phyloP scores from a whole-genome alignment of 2,888 invertebrate species.

The Rhynchonema sp. region DNA sequence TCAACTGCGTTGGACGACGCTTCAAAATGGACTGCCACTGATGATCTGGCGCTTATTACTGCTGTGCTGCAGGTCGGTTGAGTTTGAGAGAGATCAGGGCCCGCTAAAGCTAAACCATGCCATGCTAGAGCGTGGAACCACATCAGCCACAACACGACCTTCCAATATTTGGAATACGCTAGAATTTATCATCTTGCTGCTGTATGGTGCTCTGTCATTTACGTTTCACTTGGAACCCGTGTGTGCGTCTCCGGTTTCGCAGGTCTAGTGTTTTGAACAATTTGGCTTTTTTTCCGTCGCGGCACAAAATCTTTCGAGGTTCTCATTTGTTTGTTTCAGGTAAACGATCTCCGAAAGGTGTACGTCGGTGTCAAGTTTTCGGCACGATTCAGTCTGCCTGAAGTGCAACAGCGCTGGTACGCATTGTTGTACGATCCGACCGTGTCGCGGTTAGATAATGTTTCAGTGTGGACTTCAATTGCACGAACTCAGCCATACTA shows the following conservation, averaged over 20 bases:
- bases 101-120: too few species aligned
- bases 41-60: conserved; percentile 77
- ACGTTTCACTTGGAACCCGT: too few species aligned
- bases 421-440: conserved; percentile 81
- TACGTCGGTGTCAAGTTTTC: conserved; percentile 85
- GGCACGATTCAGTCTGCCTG: conserved; percentile 73
- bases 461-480: background rate
- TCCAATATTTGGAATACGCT: too few species aligned
- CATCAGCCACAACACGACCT: too few species aligned
- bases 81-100: background rate
- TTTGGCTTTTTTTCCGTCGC: too few species aligned
- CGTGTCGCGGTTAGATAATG: conserved; percentile 41
- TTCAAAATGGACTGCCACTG: conserved; percentile 89
- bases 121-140: too few species aligned
- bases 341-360: conserved; percentile 43
- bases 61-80: conserved; percentile 78
- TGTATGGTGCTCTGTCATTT: too few species aligned
- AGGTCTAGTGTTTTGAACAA: too few species aligned
- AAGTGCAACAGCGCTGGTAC: conserved; percentile 88
- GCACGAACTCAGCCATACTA: background rate
- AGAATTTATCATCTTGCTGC: too few species aligned
- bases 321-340: too few species aligned
- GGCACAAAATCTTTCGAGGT: too few species aligned
- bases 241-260: too few species aligned
- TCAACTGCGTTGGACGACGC: conserved; percentile 26